A percentile compares a stretch with the other conserved stretches of the same genome.
Evolutionary conservation across 2,113 vertebrate genomes (phyloP).

Genomic region (Polyodon spathula): DNA sequence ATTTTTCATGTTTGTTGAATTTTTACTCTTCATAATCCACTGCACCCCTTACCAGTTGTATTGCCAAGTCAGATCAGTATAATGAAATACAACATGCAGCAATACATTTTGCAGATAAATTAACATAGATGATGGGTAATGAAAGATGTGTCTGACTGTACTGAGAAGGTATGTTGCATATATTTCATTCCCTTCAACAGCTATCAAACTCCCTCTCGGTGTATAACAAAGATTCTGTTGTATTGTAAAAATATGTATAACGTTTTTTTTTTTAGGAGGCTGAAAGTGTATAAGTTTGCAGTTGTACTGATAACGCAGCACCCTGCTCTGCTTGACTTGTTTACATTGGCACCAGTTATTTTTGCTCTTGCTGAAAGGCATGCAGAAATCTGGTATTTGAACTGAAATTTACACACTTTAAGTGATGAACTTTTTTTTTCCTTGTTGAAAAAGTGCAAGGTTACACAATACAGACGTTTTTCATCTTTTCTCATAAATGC

Average conservation of each 20-base stretch:
- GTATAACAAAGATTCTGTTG: conserved; percentile 62
- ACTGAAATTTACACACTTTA: conserved; percentile 82
- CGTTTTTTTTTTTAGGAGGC: conserved; percentile 68
- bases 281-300: conserved; percentile 62
- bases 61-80: no score
- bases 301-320: conserved; percentile 69
- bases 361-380: conserved; percentile 57
- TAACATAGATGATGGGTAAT: no score
- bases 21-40: no score
- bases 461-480: conserved; percentile 88
- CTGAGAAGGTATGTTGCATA: no score
- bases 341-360: conserved; percentile 75
- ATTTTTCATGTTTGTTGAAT: no score
- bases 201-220: conserved; percentile 58
- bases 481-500: conserved; percentile 81
- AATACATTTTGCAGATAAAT: no score
- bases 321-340: conserved; percentile 66
- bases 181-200: conserved; percentile 51
- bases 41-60: no score
- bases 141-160: no score
- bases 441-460: conserved; percentile 82
- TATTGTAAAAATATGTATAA: conserved; percentile 70
- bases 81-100: no score
- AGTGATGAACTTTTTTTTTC: conserved; percentile 90
- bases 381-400: conserved; percentile 74